A percentile compares a stretch with the other conserved stretches of the same genome.
Evolutionary conservation across 2,113 vertebrate genomes (phyloP).

Genomic region (Brachyhypopomus gauderio): DNA sequence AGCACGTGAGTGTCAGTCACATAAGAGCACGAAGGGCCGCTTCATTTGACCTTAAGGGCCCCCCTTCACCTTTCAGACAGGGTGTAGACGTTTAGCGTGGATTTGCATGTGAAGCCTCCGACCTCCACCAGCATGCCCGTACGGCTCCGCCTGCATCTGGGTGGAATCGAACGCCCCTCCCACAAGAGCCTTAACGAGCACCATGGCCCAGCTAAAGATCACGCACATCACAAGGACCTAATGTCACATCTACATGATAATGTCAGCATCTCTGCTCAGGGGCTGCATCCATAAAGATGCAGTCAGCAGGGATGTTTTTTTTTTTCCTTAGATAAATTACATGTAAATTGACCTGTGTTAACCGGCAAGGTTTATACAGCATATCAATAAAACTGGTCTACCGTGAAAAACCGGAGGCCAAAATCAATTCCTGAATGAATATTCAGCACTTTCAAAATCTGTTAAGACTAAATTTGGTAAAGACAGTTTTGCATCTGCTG

Average conservation of each 20-base stretch:
- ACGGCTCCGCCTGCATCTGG: too few relatives aligned
- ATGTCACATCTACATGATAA: constrained; percentile 18
- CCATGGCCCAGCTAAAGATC: neutral
- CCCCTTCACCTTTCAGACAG: neutral
- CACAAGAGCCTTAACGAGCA: neutral
- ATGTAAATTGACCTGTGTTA: constrained; percentile 3
- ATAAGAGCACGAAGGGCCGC: neutral
- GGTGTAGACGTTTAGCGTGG: constrained; percentile 7
- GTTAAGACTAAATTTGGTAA: neutral
- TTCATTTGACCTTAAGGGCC: constrained; percentile 28
- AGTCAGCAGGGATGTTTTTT: neutral
- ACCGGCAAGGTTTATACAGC: neutral
- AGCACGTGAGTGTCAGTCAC: constrained; percentile 19
- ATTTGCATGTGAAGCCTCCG: constrained; percentile 23
- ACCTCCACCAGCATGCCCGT: neutral
- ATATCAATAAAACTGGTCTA: neutral
- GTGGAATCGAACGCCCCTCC: neutral
- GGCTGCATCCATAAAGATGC: neutral
- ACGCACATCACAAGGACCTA: neutral
- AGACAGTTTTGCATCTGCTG: constrained; percentile 6
- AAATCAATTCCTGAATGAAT: constrained; percentile 1
- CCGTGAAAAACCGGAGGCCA: neutral
- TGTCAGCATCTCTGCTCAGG: neutral
- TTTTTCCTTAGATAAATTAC: neutral
- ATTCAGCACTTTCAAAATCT: neutral